phyloP scores from a whole-genome alignment of 2,797 vertebrate genomes.

The Eurystomus glaucurus region DNA sequence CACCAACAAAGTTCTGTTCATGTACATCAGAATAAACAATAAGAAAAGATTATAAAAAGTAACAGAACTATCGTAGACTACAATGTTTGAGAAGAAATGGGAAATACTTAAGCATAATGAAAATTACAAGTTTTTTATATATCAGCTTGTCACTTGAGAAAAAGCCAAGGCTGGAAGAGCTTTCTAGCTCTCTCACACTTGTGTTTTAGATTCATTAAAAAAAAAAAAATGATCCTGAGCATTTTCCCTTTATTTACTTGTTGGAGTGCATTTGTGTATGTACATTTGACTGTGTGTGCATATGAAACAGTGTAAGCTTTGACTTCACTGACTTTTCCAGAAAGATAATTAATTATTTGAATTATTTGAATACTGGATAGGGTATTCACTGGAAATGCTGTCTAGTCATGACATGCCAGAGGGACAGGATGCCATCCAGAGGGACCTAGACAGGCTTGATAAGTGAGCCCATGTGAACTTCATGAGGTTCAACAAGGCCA shows the following conservation, averaged over 20 bases:
- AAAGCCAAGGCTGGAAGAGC: not conserved
- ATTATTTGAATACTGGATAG: not conserved
- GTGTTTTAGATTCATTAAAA: not conserved
- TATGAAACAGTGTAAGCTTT: not conserved
- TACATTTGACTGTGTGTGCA: accelerated
- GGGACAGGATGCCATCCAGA: no score
- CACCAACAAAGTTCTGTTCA: not conserved
- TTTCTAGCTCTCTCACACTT: not conserved
- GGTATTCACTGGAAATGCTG: not conserved
- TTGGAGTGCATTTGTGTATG: not conserved
- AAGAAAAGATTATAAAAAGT: not conserved
- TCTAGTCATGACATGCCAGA: not conserved
- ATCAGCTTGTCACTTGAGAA: not conserved
- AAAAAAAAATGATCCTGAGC: not conserved
- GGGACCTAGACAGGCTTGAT: no score
- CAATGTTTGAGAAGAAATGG: not conserved
- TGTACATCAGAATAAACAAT: not conserved
- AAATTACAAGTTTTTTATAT: not conserved
- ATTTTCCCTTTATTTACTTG: not conserved
- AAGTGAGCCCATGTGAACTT: no score
- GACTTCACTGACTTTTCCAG: not conserved
- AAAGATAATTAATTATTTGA: not conserved
- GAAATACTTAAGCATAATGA: not conserved
- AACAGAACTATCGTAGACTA: not conserved
- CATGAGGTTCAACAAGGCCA: no score